phyloP scores from a whole-genome alignment of 1,140 invertebrate species.

The Rhagoletis pomonella region DNA sequence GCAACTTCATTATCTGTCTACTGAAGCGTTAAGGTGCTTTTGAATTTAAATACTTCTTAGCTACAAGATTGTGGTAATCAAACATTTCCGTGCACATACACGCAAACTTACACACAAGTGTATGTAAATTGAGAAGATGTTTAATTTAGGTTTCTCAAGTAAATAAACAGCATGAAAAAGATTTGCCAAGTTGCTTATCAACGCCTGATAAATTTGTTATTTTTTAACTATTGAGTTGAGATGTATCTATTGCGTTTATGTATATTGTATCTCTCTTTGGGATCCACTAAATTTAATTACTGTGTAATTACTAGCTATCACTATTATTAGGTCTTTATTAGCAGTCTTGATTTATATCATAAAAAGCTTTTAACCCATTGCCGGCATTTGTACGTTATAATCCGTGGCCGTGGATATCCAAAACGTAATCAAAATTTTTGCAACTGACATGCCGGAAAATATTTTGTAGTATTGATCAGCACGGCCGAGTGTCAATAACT shows the following conservation, averaged over 20 bases:
- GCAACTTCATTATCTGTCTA: slow-evolving; percentile 16
- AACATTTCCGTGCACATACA: neutral
- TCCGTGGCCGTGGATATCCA: too few relatives aligned
- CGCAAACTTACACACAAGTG: neutral
- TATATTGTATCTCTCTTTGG: too few relatives aligned
- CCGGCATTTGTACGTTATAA: too few relatives aligned
- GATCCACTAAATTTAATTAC: too few relatives aligned
- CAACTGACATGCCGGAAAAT: too few relatives aligned
- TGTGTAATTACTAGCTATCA: too few relatives aligned
- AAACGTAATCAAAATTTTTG: too few relatives aligned
- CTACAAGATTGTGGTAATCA: neutral
- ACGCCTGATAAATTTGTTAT: slow-evolving; percentile 11
- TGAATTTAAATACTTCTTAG: neutral
- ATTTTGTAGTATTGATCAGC: too few relatives aligned
- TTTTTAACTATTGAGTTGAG: slow-evolving; percentile 7
- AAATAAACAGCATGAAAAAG: slow-evolving; percentile 25
- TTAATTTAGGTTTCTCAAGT: slow-evolving; percentile 27
- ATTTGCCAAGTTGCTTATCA: slow-evolving; percentile 24
- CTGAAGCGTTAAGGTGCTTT: slow-evolving; percentile 24
- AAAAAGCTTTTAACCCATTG: too few relatives aligned
- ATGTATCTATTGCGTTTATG: neutral
- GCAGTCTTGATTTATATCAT: too few relatives aligned
- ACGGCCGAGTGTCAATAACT: too few relatives aligned
- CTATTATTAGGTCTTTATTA: too few relatives aligned
- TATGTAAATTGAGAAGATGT: neutral